Conservation (phyloP, 2,888 invertebrate genomes). For the Colostygia pectinataria region DNA sequence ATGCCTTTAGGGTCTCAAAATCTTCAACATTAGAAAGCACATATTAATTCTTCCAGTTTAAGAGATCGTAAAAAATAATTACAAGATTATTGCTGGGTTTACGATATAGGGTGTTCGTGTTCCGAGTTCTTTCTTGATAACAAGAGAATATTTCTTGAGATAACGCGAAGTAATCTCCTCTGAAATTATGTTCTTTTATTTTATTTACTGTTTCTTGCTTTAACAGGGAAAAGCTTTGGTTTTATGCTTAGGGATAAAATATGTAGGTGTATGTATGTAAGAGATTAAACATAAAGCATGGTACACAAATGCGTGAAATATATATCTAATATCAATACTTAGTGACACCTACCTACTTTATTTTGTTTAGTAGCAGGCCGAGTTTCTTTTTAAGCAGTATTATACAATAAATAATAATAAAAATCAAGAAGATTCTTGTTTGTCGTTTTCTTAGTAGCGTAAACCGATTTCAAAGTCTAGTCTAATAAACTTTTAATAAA, state of each 20-base stretch:
- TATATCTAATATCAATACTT: too few species aligned
- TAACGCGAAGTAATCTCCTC: conserved; percentile 50
- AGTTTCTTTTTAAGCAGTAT: too few species aligned
- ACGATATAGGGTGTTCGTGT: conserved; percentile 40
- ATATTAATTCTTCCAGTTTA: conserved; percentile 12
- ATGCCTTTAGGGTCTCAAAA: not conserved
- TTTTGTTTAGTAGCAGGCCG: too few species aligned
- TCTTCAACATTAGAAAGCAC: conserved; percentile 9
- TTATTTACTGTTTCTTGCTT: conserved; percentile 32
- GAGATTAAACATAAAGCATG: too few species aligned
- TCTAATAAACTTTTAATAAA: too few species aligned
- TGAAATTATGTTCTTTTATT: conserved; percentile 52
- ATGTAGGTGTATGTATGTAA: too few species aligned
- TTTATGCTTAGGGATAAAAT: conserved; percentile 11
- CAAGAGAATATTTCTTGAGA: conserved; percentile 39
- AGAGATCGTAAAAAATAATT: conserved; percentile 25
- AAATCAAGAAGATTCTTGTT: too few species aligned
- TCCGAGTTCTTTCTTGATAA: conserved; percentile 37
- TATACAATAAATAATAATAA: too few species aligned
- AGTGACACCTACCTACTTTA: too few species aligned
- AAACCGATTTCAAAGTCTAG: too few species aligned
- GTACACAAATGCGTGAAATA: too few species aligned
- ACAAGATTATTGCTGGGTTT: conserved; percentile 27
- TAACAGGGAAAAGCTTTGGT: conserved; percentile 18
- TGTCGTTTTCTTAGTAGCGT: too few species aligned